Base-by-base conservation (phyloP, 2,888 invertebrate species). In the Spodoptera picta region DNA sequence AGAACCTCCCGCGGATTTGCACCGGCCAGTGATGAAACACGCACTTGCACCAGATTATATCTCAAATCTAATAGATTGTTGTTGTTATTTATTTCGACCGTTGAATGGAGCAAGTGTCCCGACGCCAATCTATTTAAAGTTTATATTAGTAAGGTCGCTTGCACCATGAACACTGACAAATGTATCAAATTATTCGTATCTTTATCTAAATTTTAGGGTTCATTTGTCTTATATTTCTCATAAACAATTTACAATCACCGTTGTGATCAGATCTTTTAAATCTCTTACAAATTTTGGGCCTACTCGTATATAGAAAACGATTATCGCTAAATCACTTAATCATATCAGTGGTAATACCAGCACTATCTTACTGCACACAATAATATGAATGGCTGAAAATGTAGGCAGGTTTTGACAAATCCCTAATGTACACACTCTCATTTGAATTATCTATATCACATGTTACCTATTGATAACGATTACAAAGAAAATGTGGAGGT, bases 1-100 rank as follows among this genome's bases (percentile, higher is more conserved):
- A 84, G 86, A 90, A 89, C 88, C 88, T 86, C 88, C 89, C 76
- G 87, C 82, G 75, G 88, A 85, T 87, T 85, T 84, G 83, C 84
- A 81, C 85, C 82, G 78, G 80, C 70, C 71, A 76, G 79, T 87
- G 86, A 84, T 85, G 88, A 87, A 90, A 90, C 84, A 84, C 83
- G 85, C 82, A 83, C 84, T 88, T 81, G 84, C 80, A 82, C 85
- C 70, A 82, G 90, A 88, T 89, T 80, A 75, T 84, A 90, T 90
- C 89, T 85, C 65, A 71, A 79, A 85, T 84, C 83, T 88, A 83
- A 88, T 83, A 83, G 85, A 84, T 85, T 82, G 83, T 83, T 83
- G 80, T 82, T 83, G 77, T 84, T 82, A 81, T 85, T 84, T 83
- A 82, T 81, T 84, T 82, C 78, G 77, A 81, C 69, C 69, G 71